Percentiles rank a stretch among this genome's conserved stretches.
Evolutionary conservation across 2,113 vertebrate species (phyloP).

Genomic region (Heliornis fulica): DNA sequence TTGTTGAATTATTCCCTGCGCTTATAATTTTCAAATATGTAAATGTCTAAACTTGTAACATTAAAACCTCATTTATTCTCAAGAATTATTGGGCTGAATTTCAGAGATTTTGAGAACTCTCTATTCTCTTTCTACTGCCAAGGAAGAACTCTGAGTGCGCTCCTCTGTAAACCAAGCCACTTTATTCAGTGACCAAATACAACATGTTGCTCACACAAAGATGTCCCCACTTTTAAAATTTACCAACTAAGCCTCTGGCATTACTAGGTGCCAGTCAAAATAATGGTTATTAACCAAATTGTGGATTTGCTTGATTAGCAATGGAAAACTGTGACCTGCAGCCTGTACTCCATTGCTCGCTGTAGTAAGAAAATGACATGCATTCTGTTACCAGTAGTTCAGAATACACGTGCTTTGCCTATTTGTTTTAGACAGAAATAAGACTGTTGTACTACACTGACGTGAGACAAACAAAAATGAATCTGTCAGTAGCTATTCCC

Average conservation of each 20-base stretch:
- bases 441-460: neutral
- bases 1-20: neutral
- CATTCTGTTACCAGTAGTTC: neutral
- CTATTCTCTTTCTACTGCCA: neutral
- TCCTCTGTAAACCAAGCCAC: neutral
- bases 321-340: neutral
- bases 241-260: neutral
- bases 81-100: neutral
- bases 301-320: neutral
- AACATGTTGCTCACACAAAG: neutral
- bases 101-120: neutral
- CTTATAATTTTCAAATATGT: neutral
- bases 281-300: neutral
- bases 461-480: neutral
- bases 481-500: neutral
- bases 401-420: neutral
- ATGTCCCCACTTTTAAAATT: neutral
- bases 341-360: neutral
- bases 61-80: neutral
- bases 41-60: neutral
- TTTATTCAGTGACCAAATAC: neutral
- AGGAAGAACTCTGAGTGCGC: neutral
- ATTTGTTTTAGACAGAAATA: neutral
- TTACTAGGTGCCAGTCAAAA: neutral
- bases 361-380: accelerated